Conservation (phyloP, 2,113 vertebrate species). For the Megatriorchis doriae region DNA sequence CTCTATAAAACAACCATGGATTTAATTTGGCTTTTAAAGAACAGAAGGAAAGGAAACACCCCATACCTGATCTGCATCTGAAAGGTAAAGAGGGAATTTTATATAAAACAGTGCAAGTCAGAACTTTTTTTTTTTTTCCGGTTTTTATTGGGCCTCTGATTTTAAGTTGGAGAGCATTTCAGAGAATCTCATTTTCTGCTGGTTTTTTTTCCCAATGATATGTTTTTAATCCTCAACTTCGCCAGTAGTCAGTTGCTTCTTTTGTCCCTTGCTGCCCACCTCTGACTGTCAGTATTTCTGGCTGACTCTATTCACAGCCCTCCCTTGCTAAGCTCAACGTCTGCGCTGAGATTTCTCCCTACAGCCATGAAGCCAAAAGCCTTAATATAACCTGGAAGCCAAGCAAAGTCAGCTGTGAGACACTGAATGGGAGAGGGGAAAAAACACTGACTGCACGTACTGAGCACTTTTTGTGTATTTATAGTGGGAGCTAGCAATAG, state of each 20-base stretch:
- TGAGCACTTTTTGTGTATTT: background rate
- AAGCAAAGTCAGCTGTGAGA: background rate
- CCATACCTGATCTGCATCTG: background rate
- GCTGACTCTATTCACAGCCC: conserved; percentile 26
- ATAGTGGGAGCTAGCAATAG: background rate
- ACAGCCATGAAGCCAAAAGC: background rate
- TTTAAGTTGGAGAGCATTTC: background rate
- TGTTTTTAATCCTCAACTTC: background rate
- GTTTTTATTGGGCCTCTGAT: conserved; percentile 3
- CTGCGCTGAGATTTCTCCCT: background rate
- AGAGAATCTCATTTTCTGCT: background rate
- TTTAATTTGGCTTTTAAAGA: conserved; percentile 37
- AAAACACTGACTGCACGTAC: background rate
- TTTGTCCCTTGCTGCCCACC: conserved; percentile 5
- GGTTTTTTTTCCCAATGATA: background rate
- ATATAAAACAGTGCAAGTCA: conserved; percentile 10
- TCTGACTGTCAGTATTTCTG: conserved; percentile 53
- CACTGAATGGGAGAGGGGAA: background rate
- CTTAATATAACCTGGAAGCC: conserved; percentile 26
- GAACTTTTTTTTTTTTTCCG: background rate
- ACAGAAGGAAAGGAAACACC: conserved; percentile 40
- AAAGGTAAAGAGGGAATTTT: conserved; percentile 17
- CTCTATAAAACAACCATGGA: conserved; percentile 11
- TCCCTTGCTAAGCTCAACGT: background rate
- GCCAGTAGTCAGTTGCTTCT: background rate